Percentiles rank a stretch among this genome's conserved stretches.
Conservation (phyloP, 2,888 invertebrate species). For the Formica aserva region DNA sequence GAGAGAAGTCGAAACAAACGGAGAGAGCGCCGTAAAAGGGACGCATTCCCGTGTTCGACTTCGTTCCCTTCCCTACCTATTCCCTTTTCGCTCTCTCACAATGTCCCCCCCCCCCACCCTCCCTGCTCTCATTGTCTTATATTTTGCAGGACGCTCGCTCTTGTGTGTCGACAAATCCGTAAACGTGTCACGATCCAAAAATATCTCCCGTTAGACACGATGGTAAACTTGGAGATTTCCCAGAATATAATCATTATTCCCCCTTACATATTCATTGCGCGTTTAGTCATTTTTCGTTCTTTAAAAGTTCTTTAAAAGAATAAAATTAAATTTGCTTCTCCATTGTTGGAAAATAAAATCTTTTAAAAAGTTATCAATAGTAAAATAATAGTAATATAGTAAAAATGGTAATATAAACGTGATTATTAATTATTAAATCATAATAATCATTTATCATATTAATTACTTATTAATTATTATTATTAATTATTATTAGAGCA, state of each 20-base stretch:
- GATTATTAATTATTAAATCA: neutral
- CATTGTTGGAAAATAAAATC: neutral
- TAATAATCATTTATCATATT: neutral
- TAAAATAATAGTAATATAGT: neutral
- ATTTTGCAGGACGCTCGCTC: conserved; percentile 28
- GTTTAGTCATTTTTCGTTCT: neutral
- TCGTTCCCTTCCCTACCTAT: neutral
- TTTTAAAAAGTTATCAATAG: neutral
- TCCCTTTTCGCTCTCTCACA: neutral
- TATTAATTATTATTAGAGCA: neutral
- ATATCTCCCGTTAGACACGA: conserved; percentile 26
- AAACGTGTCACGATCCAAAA: conserved; percentile 48
- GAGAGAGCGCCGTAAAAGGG: conserved; percentile 69
- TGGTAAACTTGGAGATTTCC: conserved; percentile 27
- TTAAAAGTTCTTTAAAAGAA: neutral
- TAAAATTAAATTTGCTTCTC: neutral
- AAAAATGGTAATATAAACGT: neutral
- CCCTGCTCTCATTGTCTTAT: conserved; percentile 29
- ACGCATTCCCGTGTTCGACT: conserved; percentile 49
- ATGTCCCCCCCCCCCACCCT: neutral
- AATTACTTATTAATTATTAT: neutral
- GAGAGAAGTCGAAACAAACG: conserved; percentile 51
- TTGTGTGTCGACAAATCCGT: conserved; percentile 26
- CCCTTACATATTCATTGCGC: neutral
- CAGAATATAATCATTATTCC: neutral